These are phyloP conservation scores for Ptyas mucosa DNA, from an alignment of 2,113 vertebrate genomes.

Conservation along the genomic window DNA sequence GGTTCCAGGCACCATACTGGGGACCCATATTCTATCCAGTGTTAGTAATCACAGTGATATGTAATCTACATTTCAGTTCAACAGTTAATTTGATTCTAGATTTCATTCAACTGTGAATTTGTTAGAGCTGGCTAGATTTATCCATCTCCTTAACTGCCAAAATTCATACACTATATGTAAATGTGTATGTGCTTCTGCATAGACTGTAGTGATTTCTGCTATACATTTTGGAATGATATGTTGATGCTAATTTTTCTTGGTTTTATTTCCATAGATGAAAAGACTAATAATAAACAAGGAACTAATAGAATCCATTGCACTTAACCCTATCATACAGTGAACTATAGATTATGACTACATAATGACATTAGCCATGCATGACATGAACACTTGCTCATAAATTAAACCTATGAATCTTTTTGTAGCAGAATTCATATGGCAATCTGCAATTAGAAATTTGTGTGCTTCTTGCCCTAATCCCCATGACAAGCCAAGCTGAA, in stretches of 20 bases:
- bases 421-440: neutral
- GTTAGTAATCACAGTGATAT: conserved; percentile 2
- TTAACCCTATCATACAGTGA: neutral
- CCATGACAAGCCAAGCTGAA: neutral
- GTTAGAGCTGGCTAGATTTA: neutral
- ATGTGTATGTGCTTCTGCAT: neutral
- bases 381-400: neutral
- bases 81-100: neutral
- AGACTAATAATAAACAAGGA: neutral
- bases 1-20: neutral
- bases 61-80: neutral
- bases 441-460: neutral
- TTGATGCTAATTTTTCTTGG: neutral
- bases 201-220: neutral
- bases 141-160: neutral
- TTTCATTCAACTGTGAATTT: neutral
- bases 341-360: neutral
- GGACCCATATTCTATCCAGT: neutral
- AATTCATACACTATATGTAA: neutral
- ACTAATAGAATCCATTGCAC: neutral
- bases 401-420: neutral
- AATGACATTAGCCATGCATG: neutral
- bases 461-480: neutral
- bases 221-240: neutral
- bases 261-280: neutral